phyloP scores from a whole-genome alignment of 2,797 vertebrate genomes.

The Acanthiza pusilla region DNA sequence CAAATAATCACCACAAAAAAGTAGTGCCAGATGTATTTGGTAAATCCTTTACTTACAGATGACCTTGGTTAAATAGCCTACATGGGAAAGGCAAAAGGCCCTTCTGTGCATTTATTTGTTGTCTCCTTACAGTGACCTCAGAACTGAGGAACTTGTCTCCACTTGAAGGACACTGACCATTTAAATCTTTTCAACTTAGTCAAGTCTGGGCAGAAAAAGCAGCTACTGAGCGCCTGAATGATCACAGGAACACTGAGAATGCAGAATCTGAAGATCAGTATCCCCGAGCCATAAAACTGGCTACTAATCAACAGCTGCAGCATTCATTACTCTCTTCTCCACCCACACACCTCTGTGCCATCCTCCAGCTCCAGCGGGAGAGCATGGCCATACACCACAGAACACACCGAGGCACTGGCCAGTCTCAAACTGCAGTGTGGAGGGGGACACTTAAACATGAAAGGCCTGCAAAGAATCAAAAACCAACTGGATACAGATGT shows the following conservation, averaged over 20 bases:
- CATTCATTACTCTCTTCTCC: neutral
- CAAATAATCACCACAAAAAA: neutral
- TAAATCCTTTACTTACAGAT: neutral
- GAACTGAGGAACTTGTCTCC: neutral
- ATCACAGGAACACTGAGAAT: neutral
- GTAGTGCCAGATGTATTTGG: neutral
- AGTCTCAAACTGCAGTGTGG: neutral
- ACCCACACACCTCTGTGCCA: neutral
- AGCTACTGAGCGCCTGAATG: neutral
- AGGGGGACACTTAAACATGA: neutral
- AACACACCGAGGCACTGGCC: neutral
- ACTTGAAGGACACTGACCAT: neutral
- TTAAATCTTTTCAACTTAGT: neutral
- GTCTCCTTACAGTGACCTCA: neutral
- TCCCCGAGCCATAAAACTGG: neutral
- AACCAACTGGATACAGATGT: neutral
- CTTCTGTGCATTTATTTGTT: neutral
- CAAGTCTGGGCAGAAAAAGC: neutral
- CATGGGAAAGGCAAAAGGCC: neutral
- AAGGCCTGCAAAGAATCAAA: neutral
- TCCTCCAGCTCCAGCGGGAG: neutral
- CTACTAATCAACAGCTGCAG: neutral
- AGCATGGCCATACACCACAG: fast-evolving
- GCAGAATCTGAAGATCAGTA: constrained; percentile 1
- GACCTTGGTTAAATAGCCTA: neutral